phyloP scores from a whole-genome alignment of 1,140 invertebrate species.

The Aphelinus atriplicis region DNA sequence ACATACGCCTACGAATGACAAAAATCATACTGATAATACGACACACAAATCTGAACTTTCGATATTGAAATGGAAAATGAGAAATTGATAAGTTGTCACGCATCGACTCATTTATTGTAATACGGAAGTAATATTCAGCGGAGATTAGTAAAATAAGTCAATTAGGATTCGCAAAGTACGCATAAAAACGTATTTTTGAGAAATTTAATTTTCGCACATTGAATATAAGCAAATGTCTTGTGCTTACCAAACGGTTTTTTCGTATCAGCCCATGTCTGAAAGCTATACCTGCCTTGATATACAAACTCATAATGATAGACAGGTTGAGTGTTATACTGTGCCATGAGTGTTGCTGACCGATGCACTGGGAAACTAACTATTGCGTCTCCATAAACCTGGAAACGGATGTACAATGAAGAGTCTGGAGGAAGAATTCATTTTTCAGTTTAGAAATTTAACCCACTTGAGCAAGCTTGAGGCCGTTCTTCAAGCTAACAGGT shows the following conservation, averaged over 20 bases:
- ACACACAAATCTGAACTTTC: too few species aligned
- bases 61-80: too few species aligned
- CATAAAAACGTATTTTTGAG: not conserved
- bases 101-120: too few species aligned
- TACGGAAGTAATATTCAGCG: too few species aligned
- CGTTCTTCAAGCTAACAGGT: slow-evolving; percentile 52
- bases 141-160: too few species aligned
- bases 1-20: not conserved
- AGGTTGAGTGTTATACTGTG: slow-evolving; percentile 33
- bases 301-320: slow-evolving; percentile 50
- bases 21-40: not conserved
- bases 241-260: slow-evolving; percentile 46
- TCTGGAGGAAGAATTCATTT: not conserved
- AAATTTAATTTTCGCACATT: not conserved
- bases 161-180: not conserved
- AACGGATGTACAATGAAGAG: not conserved
- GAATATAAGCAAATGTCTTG: not conserved
- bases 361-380: slow-evolving; percentile 42
- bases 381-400: slow-evolving; percentile 48
- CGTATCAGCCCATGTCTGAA: slow-evolving; percentile 41
- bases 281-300: slow-evolving; percentile 50
- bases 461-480: slow-evolving; percentile 43
- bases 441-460: not conserved
- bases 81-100: too few species aligned
- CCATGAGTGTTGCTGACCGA: slow-evolving; percentile 44